phyloP scores from a whole-genome alignment of 2,888 invertebrate genomes.

The Cheilosia soror region DNA sequence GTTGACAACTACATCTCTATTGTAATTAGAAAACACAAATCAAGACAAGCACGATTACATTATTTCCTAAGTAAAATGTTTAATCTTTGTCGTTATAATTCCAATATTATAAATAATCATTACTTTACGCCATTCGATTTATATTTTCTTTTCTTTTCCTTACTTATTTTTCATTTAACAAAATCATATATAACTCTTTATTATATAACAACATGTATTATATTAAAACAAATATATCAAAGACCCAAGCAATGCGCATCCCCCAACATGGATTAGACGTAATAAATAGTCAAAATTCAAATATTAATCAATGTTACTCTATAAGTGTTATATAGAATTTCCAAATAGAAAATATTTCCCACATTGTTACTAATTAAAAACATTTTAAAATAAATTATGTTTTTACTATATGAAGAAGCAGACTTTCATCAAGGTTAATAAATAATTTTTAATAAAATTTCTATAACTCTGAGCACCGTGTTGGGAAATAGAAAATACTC shows the following conservation, averaged over 20 bases:
- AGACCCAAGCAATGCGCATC: conserved; percentile 39
- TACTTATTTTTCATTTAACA: conserved; percentile 27
- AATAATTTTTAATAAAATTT: conserved; percentile 31
- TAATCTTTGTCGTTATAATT: conserved; percentile 68
- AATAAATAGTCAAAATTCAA: conserved; percentile 51
- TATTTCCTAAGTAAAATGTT: conserved; percentile 73
- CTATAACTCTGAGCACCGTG: conserved; percentile 42
- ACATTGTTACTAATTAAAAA: conserved; percentile 64
- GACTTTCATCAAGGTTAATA: conserved; percentile 20
- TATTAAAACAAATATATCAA: conserved; percentile 52
- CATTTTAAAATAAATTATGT: conserved; percentile 46
- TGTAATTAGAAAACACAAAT: conserved; percentile 52
- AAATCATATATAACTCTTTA: conserved; percentile 47
- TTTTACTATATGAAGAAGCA: conserved; percentile 36
- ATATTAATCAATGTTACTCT: conserved; percentile 63
- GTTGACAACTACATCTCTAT: conserved; percentile 18
- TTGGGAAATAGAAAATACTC: conserved; percentile 39
- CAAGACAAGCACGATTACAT: conserved; percentile 53
- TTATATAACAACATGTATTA: conserved; percentile 53
- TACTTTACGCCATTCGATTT: conserved; percentile 34
- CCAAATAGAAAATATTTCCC: conserved; percentile 56
- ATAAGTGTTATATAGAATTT: conserved; percentile 71
- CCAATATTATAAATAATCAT: conserved; percentile 70
- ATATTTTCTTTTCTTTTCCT: conserved; percentile 25
- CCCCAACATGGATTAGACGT: conserved; percentile 51